phyloP scores from a whole-genome alignment of 2,888 invertebrate species.

The Agrochola litura region DNA sequence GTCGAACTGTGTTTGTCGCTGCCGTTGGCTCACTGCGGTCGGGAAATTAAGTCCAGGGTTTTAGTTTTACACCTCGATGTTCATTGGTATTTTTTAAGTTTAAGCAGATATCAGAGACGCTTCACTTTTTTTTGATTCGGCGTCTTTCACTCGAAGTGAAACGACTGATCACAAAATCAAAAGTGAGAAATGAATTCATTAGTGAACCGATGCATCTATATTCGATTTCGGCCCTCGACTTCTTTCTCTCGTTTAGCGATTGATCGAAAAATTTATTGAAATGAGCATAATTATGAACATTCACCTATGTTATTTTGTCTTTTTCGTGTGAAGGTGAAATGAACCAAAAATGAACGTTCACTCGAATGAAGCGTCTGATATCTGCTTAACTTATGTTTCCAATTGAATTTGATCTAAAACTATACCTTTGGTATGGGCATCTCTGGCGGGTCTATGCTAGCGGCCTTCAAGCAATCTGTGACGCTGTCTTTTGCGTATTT shows the following conservation, averaged over 20 bases:
- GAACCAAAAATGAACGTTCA: not conserved
- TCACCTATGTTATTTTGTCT: not conserved
- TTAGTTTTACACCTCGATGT: not conserved
- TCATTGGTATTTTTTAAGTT: not conserved
- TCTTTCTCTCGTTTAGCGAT: not conserved
- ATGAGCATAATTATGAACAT: not conserved
- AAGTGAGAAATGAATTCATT: too few species aligned
- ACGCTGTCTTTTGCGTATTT: constrained; percentile 20
- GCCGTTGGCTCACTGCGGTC: too few species aligned
- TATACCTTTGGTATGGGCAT: constrained; percentile 28
- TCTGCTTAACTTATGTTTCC: not conserved
- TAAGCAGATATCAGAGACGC: not conserved
- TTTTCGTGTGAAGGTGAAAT: not conserved
- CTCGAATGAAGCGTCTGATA: not conserved
- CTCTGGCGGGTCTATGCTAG: constrained; percentile 1
- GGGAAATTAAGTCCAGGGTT: too few species aligned
- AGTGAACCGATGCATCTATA: not conserved
- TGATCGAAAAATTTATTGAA: not conserved
- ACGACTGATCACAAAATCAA: too few species aligned
- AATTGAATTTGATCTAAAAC: not conserved
- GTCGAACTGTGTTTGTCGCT: too few species aligned
- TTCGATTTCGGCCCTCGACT: not conserved
- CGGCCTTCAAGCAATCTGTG: constrained; percentile 11
- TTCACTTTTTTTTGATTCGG: not conserved
- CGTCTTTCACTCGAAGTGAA: not conserved